Percentiles rank a stretch among this genome's conserved stretches.
Conservation (phyloP, 2,113 vertebrate genomes). For the Phrynosoma blainvillii region DNA sequence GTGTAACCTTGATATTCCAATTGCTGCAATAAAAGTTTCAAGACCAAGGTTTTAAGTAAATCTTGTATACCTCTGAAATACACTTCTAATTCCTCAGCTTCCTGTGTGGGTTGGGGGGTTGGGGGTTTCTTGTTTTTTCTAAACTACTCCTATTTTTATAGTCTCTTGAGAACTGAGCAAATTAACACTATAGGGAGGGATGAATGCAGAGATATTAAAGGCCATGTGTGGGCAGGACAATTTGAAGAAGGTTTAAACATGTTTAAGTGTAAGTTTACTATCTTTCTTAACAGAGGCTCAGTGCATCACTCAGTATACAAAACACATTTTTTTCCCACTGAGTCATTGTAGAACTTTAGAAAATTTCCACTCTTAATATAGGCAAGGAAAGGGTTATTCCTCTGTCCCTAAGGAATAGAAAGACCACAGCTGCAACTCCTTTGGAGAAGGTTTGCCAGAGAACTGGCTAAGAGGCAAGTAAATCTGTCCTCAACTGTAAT, state of each 20-base stretch:
- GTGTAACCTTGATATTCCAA: background rate
- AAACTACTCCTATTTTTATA: background rate
- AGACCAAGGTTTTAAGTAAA: too few relatives aligned
- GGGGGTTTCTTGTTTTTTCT: background rate
- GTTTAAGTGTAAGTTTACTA: background rate
- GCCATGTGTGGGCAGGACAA: background rate
- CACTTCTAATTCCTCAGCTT: background rate
- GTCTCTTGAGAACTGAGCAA: background rate
- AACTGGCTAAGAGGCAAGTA: conserved; percentile 7
- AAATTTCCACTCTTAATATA: background rate
- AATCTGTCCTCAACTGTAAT: conserved; percentile 2
- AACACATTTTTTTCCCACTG: background rate
- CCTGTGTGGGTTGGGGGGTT: background rate
- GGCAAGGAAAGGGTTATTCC: background rate
- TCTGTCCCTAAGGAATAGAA: background rate
- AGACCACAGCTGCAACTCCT: background rate
- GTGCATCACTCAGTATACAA: background rate
- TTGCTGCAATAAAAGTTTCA: background rate
- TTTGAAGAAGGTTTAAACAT: background rate
- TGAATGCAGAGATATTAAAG: background rate
- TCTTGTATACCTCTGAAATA: background rate
- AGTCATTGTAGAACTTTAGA: background rate
- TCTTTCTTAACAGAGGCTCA: background rate
- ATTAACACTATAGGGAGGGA: background rate
- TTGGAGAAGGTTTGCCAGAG: rapidly evolving